Evolutionary conservation across 2,888 invertebrate species (phyloP).

Genomic region (Euplagia quadripunctaria): DNA sequence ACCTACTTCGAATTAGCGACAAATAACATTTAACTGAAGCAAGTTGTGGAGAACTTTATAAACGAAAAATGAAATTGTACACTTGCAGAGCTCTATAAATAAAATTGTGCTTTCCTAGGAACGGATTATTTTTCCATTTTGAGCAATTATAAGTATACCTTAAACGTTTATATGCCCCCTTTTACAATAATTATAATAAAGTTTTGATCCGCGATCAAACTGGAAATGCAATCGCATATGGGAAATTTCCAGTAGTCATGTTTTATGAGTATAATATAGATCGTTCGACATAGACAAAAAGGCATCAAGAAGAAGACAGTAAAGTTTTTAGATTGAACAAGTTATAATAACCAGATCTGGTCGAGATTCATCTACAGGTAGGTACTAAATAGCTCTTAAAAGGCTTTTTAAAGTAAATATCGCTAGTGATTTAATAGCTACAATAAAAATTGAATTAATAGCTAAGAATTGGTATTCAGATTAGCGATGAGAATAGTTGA

Average conservation of each 20-base stretch:
- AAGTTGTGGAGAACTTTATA: not conserved
- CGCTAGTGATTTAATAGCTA: conserved; percentile 33
- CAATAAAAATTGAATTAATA: conserved; percentile 37
- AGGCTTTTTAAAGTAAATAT: conserved; percentile 41
- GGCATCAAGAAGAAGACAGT: not conserved
- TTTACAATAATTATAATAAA: conserved; percentile 21
- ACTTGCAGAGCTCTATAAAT: conserved; percentile 49
- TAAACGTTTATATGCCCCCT: conserved; percentile 17
- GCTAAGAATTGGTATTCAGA: conserved; percentile 22
- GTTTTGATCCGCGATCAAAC: conserved; percentile 9
- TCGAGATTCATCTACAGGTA: not conserved
- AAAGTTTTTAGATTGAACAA: not conserved
- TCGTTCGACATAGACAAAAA: not conserved
- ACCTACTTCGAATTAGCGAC: not conserved
- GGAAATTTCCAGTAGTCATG: no score
- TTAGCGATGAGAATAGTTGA: not conserved
- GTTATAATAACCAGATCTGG: not conserved
- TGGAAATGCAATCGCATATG: not conserved
- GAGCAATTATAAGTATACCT: conserved; percentile 62
- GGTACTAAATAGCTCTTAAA: conserved; percentile 30
- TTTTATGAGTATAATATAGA: no score
- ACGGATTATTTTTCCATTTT: conserved; percentile 72
- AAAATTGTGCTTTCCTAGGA: conserved; percentile 69
- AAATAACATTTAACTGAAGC: not conserved
- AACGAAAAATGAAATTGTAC: conserved; percentile 24